Conservation (phyloP, 2,113 vertebrate genomes). For the Myocastor coypus region DNA sequence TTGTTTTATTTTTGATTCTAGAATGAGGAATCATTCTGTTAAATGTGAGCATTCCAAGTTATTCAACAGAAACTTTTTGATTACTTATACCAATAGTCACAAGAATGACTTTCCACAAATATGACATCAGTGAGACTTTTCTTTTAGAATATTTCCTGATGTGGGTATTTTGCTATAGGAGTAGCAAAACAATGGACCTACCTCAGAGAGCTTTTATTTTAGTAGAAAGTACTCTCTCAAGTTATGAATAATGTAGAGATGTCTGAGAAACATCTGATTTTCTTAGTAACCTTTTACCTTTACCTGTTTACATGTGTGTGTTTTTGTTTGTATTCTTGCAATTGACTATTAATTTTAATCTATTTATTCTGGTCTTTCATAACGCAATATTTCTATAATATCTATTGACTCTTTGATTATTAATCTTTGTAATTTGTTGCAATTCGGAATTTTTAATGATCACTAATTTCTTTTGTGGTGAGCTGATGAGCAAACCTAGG, state of each 20-base stretch:
- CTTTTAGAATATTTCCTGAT: background rate
- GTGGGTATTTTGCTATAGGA: rapidly evolving
- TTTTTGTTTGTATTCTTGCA: background rate
- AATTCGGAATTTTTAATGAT: background rate
- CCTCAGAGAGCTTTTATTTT: background rate
- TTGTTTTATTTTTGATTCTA: background rate
- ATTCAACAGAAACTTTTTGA: background rate
- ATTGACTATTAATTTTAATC: background rate
- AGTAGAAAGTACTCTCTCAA: background rate
- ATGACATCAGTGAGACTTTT: background rate
- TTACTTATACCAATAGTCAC: too few relatives aligned
- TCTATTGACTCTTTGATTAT: background rate
- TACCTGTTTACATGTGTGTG: background rate
- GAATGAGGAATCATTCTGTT: background rate
- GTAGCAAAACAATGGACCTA: background rate
- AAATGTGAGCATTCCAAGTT: background rate
- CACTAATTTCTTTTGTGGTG: background rate
- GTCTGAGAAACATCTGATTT: background rate
- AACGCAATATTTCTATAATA: background rate
- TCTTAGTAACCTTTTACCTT: background rate
- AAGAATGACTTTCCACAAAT: rapidly evolving
- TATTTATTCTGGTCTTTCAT: constrained; percentile 11
- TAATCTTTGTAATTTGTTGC: constrained; percentile 4
- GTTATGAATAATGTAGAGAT: background rate
- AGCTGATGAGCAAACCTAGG: background rate